phyloP scores from a whole-genome alignment of 2,888 invertebrate genomes.

The Phania funesta region DNA sequence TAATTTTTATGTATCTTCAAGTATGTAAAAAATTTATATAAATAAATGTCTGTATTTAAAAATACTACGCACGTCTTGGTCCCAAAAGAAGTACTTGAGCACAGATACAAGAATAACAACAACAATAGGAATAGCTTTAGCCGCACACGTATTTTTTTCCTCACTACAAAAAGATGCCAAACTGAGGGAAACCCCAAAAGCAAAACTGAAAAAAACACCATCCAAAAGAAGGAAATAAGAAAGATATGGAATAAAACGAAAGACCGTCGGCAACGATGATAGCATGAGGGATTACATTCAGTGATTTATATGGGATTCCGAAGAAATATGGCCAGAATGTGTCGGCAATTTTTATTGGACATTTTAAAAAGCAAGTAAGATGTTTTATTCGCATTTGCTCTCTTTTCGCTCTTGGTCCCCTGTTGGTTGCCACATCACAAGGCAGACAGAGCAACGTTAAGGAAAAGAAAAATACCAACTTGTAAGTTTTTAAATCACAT shows the following conservation, averaged over 20 bases:
- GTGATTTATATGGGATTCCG: slow-evolving; percentile 81
- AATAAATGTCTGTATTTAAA: slow-evolving; percentile 22
- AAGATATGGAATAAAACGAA: slow-evolving; percentile 40
- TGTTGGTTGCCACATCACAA: slow-evolving; percentile 21
- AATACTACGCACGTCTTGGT: slow-evolving; percentile 62
- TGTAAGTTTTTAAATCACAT: slow-evolving; percentile 60
- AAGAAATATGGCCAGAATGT: slow-evolving; percentile 81
- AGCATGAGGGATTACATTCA: slow-evolving; percentile 81
- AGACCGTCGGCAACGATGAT: slow-evolving; percentile 74
- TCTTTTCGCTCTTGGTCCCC: slow-evolving; percentile 58
- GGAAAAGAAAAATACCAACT: slow-evolving; percentile 46
- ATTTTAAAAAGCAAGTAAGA: slow-evolving; percentile 81
- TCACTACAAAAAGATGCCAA: slow-evolving; percentile 61
- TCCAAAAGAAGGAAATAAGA: slow-evolving; percentile 29
- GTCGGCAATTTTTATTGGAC: slow-evolving; percentile 82
- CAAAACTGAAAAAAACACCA: slow-evolving; percentile 29
- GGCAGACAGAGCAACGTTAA: slow-evolving; percentile 27
- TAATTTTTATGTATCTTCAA: neutral
- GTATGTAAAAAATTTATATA: neutral
- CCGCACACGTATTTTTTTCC: slow-evolving; percentile 59
- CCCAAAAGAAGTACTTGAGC: slow-evolving; percentile 57
- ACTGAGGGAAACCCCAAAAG: slow-evolving; percentile 47
- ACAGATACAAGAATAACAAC: slow-evolving; percentile 30
- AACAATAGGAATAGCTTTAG: slow-evolving; percentile 49
- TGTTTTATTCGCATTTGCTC: slow-evolving; percentile 74